These are phyloP conservation scores for Trachelipus rathkii DNA, from an alignment of 1,140 invertebrate species.

Conservation along the genomic window DNA sequence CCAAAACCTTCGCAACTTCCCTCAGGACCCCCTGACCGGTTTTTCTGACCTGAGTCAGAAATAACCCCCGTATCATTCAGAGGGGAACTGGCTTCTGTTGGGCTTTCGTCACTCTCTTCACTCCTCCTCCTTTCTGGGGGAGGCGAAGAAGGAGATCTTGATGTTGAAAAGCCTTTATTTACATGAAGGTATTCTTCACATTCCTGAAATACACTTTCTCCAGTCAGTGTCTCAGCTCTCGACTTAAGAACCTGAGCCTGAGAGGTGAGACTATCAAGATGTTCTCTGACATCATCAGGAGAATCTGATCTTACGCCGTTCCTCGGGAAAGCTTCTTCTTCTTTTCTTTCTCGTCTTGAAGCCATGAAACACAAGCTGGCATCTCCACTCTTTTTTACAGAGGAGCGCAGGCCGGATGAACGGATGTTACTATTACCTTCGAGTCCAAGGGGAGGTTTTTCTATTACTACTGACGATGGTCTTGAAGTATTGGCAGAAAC, in stretches of 20 bases:
- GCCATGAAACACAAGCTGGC: not conserved
- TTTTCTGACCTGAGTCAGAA: constrained; percentile 37
- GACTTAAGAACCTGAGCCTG: not conserved
- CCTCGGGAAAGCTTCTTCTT: not conserved
- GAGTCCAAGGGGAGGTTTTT: not conserved
- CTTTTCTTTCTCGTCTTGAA: not conserved
- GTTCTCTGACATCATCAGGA: not conserved
- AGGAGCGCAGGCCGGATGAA: not conserved
- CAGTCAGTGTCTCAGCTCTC: not conserved
- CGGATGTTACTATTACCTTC: not conserved
- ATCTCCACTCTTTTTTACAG: not conserved
- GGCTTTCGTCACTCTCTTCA: not conserved
- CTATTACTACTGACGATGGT: not conserved
- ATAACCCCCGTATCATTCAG: not conserved
- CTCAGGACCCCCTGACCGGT: constrained; percentile 44
- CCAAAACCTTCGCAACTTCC: constrained; percentile 44
- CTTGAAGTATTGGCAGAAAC: not conserved
- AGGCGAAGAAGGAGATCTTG: not conserved
- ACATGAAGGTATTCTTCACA: not conserved
- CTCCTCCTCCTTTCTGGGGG: not conserved
- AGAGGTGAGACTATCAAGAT: not conserved
- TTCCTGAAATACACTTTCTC: not conserved
- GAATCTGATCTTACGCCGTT: not conserved
- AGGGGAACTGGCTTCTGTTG: not conserved
- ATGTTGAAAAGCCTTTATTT: not conserved